Percentiles rank a stretch among this genome's conserved stretches.
phyloP scores from a whole-genome alignment of 2,797 vertebrate genomes.

The Chelon labrosus region DNA sequence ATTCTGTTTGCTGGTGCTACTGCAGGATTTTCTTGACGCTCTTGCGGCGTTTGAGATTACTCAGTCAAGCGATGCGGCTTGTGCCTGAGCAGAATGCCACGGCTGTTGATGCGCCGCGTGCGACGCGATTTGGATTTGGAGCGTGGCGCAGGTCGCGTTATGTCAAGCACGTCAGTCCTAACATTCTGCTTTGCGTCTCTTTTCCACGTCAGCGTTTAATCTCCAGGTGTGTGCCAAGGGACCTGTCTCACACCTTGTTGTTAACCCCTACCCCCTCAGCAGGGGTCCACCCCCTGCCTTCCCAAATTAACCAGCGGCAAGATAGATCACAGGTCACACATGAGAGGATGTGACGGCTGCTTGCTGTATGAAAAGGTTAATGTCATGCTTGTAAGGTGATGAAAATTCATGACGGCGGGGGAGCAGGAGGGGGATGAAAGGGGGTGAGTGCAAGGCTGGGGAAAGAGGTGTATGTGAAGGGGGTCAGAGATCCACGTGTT shows the following conservation, averaged over 20 bases:
- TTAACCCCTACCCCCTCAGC: background rate
- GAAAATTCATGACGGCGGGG: conserved; percentile 66
- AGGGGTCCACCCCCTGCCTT: conserved; percentile 46
- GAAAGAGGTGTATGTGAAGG: background rate
- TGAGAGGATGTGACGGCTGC: conserved; percentile 63
- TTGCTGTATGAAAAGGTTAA: conserved; percentile 76
- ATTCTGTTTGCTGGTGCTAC: conserved; percentile 9
- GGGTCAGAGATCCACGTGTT: conserved; percentile 2
- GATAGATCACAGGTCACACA: conserved; percentile 74
- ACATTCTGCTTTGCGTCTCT: conserved; percentile 29
- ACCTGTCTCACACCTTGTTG: conserved; percentile 46
- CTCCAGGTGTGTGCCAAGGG: conserved; percentile 49
- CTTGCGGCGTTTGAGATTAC: conserved; percentile 35
- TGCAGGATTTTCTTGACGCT: conserved; percentile 35
- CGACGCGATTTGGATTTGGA: conserved; percentile 25
- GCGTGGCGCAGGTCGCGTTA: conserved; percentile 37
- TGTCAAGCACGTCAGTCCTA: conserved; percentile 42
- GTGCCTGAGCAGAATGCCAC: conserved; percentile 4
- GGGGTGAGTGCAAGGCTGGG: background rate
- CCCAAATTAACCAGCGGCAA: conserved; percentile 52
- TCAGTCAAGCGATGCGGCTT: background rate
- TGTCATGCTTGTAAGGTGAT: conserved; percentile 68
- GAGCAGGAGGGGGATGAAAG: too few relatives aligned
- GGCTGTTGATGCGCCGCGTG: conserved; percentile 13
- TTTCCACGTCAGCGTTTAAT: conserved; percentile 51